Percentiles rank a stretch among this genome's conserved stretches.
These are phyloP conservation scores for Corvus cornix DNA, from an alignment of 2,113 vertebrate genomes.

Conservation along the genomic window DNA sequence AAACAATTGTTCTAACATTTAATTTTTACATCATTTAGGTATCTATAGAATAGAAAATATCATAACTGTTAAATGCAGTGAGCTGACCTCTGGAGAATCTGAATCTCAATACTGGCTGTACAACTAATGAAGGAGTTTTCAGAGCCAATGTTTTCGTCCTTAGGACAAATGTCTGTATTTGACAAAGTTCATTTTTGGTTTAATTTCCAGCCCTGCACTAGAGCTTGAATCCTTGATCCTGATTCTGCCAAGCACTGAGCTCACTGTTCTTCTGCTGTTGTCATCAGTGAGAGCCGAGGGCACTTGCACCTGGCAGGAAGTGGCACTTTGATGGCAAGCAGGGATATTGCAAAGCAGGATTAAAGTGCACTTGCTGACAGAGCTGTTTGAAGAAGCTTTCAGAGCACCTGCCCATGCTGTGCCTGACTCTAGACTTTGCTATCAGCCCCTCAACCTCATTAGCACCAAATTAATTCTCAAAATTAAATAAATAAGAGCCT, in stretches of 20 bases:
- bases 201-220: not conserved
- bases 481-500: slow-evolving; percentile 23
- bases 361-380: slow-evolving; percentile 48
- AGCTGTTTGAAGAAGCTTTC: slow-evolving; percentile 47
- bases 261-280: not conserved
- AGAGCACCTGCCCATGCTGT: slow-evolving; percentile 46
- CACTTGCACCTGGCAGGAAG: slow-evolving; percentile 47
- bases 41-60: not conserved
- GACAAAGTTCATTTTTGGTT: not conserved
- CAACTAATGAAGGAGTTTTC: not conserved
- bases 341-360: slow-evolving; percentile 40
- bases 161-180: not conserved
- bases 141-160: not conserved
- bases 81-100: not conserved
- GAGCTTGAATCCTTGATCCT: slow-evolving; percentile 1
- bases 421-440: slow-evolving; percentile 17
- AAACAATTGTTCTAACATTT: not conserved
- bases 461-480: slow-evolving; percentile 19
- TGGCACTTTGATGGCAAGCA: slow-evolving; percentile 37
- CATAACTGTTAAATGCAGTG: not conserved
- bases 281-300: not conserved
- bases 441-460: slow-evolving; percentile 39
- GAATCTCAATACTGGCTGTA: not conserved
- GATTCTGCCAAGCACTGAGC: not conserved
- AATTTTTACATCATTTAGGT: not conserved